Evolutionary conservation across 2,888 invertebrate genomes (phyloP).

Genomic region (Axea sp.): DNA sequence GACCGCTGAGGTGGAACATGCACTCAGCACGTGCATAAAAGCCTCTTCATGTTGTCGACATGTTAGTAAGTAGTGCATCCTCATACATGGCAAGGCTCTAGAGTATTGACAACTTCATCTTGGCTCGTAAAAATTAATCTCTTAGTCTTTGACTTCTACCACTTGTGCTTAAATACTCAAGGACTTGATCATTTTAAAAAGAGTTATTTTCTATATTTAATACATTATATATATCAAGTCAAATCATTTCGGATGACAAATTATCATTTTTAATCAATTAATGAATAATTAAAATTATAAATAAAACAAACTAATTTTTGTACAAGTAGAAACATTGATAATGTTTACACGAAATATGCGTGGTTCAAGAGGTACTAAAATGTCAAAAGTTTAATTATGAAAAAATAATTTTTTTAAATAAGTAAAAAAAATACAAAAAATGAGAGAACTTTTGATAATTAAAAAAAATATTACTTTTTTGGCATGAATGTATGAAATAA

Average conservation of each 20-base stretch:
- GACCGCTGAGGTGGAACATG: constrained; percentile 53
- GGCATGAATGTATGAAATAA: constrained; percentile 11
- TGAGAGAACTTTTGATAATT: too few relatives aligned
- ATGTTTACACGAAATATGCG: too few relatives aligned
- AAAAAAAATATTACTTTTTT: neutral
- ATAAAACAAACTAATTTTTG: too few relatives aligned
- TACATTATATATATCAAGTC: too few relatives aligned
- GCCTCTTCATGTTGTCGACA: constrained; percentile 48
- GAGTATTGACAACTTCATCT: constrained; percentile 54
- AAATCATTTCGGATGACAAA: too few relatives aligned
- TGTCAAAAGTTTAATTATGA: too few relatives aligned
- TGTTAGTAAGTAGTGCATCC: constrained; percentile 48
- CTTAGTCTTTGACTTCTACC: constrained; percentile 36
- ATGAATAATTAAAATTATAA: too few relatives aligned
- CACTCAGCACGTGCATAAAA: constrained; percentile 55
- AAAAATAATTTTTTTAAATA: too few relatives aligned
- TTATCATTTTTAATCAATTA: too few relatives aligned
- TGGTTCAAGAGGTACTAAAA: too few relatives aligned
- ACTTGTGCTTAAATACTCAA: constrained; percentile 18
- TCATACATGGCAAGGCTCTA: constrained; percentile 47
- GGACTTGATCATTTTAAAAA: neutral
- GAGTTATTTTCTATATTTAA: constrained; percentile 3
- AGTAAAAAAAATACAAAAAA: too few relatives aligned
- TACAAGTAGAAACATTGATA: too few relatives aligned
- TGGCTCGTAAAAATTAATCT: constrained; percentile 48